A percentile compares a stretch with the other conserved stretches of the same genome.
Conservation (phyloP, 2,888 invertebrate genomes). For the Holacanthella duospinosa region DNA sequence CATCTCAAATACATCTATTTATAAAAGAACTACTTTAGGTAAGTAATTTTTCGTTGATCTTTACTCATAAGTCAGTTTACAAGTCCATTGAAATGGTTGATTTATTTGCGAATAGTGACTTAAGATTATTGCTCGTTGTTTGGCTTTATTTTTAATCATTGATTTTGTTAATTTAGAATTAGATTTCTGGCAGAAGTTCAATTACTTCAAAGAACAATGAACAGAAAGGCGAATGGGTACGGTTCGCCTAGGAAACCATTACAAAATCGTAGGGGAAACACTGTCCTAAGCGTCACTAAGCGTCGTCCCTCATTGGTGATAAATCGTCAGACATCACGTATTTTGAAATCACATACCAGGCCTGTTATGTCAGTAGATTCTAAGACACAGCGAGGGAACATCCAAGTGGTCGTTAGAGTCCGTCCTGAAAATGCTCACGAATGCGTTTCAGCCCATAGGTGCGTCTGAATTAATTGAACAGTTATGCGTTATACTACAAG, state of each 20-base stretch:
- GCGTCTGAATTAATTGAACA: slow-evolving; percentile 12
- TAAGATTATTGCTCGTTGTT: too few relatives aligned
- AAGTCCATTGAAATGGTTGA: too few relatives aligned
- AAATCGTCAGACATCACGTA: not conserved
- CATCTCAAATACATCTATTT: too few relatives aligned
- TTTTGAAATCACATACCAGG: not conserved
- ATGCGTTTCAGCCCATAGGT: slow-evolving; percentile 40
- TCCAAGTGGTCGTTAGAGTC: slow-evolving; percentile 73
- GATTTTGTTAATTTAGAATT: too few relatives aligned
- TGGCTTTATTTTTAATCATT: too few relatives aligned
- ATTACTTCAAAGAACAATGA: too few relatives aligned
- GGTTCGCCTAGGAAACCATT: not conserved
- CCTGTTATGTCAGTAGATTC: slow-evolving; percentile 12
- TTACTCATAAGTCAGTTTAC: too few relatives aligned
- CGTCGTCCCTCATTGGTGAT: not conserved
- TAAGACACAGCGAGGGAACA: slow-evolving; percentile 43
- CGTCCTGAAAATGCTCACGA: slow-evolving; percentile 67
- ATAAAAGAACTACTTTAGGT: too few relatives aligned
- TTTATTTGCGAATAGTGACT: too few relatives aligned
- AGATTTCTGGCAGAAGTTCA: too few relatives aligned
- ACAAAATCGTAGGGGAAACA: not conserved
- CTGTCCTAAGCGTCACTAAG: not conserved
- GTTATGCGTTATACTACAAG: not conserved
- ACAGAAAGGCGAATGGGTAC: too few relatives aligned
- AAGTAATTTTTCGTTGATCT: too few relatives aligned